Evolutionary conservation across 2,797 vertebrate genomes (phyloP), one percentile per base, ranked within the genome.

Genomic region (Myripristis jacobus): DNA sequence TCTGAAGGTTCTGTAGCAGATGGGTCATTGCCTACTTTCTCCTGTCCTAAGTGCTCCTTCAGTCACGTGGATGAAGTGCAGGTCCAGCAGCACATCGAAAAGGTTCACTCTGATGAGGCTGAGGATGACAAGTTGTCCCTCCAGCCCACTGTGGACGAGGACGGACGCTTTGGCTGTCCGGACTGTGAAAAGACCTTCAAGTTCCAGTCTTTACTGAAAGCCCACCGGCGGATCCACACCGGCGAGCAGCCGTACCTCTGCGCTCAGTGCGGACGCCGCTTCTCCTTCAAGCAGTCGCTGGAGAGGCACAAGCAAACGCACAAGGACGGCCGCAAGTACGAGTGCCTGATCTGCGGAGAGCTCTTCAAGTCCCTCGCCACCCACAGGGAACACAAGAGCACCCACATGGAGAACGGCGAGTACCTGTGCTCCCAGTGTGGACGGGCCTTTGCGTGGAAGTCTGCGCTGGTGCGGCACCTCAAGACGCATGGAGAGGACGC

Each of bases 211-310:
- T 82, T 93, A 53, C 87, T 95, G 0, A 87, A 84, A 53, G 90
- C 92, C 46, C 94, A 95, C 64, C 85, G 83, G 54, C 92, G 92
- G 19, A 89, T 90, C 60, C 94, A 95, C 84, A 93, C 93, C 0
- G 93, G 93, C 0, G 93, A 94, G 82, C 90, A 90, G 75, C 94
- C 93, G 0, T 95, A 91, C 68, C 71, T 81, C 3, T 95, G 94
- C 48, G 69, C 91, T 4, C 89, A 91, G 52, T 95, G 93, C 0
- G 92, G 91, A 2, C 88, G 89, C 1, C 70, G 87, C 2, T 94
- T 94, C 79, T 93, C 94, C n/a, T 93, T 92, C 77, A 92, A 92
- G 60, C 93, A 94, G 84, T 94, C 93, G 0, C 85, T 94, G 83
- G 91, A 94, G 73, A 84, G 93, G 27, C 94, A 95, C 68, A 87